Base-by-base conservation (phyloP, 2,888 invertebrate species). In the Eurytoma californica region DNA sequence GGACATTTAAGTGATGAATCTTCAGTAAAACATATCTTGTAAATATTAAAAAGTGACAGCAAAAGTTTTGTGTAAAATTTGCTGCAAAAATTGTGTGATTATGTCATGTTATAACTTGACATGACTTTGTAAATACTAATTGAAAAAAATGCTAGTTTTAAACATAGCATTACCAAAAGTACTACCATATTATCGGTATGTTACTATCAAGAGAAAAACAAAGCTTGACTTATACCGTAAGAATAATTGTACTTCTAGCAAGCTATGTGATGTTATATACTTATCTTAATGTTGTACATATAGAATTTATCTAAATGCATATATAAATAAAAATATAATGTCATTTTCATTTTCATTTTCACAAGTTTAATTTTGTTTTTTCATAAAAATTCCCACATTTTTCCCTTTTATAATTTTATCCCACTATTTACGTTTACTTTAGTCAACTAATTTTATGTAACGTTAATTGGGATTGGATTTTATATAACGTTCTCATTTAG, bases 191-290 rank as follows among this genome's bases (percentile, higher is more conserved):
- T 73, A 79, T 79, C 65, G 69, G 68, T 81, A 79, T 75, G 58
- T 75, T 68, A 68, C 60, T 53, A 61, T 61, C 73, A 70, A 69
- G 60, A 74, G 20, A 78, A 28, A 65, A 72, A 60, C 13, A 49
- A 76, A 76, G 77, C 69, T 79, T 73, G 66, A 81, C 61, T 60
- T 72, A 68, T 74, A 79, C 30, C 55, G 16, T 73, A 77, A 74
- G 72, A 72, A 72, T 75, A 84, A 86, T 84, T 84, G 83, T 87
- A 86, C 85, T 86, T 83, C 82, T 87, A 87, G 85, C 84, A 85
- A 89, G 87, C 86, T 87, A 90, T 90, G 89, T 89, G 89, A 90
- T 90, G 88, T 89, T 89, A 88, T 87, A 87, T 88, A 89, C 88
- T 86, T 89, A 88, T 85, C 85, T 84, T 88, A 88, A 87, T 85